Base-by-base conservation (phyloP, 2,113 vertebrate species). In the Barbus barbus region DNA sequence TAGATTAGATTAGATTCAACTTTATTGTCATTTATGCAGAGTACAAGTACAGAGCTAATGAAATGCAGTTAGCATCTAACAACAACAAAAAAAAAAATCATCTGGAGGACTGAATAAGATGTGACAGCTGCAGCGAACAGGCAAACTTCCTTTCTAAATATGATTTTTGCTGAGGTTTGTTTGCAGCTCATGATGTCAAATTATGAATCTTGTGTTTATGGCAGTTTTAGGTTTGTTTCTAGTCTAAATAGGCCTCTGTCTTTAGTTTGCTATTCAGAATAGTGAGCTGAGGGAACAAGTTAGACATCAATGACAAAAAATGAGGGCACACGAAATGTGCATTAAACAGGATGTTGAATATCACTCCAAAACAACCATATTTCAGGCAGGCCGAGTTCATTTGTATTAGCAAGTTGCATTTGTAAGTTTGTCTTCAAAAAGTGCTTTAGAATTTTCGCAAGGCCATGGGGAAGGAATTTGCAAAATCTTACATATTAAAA, bases 301-400 rank as follows among this genome's bases (percentile, higher is more conserved):
- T 44, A 61, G 76, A 78, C 33, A 78, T 78, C 53, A 78, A 61
- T 78, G 53, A 60, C 53, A 60, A 61, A 61, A 78, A 78, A 78
- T 26, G 76, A 14, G 53, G 56, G 38, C 56, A 61, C 13, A 61
- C 20, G 8, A 26, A 38, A 78, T 41, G 38, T 16, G 69, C 38
- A 46, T 12, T 73, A 44, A 78, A 61, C 22, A 41, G 33, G 76
- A 78, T 44, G 76, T 61, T 36, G 6, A 41, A 61, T 78, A 61
- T 61, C 56, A 11, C 33, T 61, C 31, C 33, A 58, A 60, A 78
- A 41, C 31, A 78, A 33, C 14, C 33, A 61, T 60, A 61, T 41
- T 78, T 41, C 56, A 44, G 8, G 14, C 76, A 61, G 76, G 6
- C 33, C 4, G 8, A 61, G 22, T 26, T 33, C n/a, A 65, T 44